These are phyloP conservation scores for Callyntrura sp. DNA, from an alignment of 2,888 invertebrate genomes.

Conservation along the genomic window DNA sequence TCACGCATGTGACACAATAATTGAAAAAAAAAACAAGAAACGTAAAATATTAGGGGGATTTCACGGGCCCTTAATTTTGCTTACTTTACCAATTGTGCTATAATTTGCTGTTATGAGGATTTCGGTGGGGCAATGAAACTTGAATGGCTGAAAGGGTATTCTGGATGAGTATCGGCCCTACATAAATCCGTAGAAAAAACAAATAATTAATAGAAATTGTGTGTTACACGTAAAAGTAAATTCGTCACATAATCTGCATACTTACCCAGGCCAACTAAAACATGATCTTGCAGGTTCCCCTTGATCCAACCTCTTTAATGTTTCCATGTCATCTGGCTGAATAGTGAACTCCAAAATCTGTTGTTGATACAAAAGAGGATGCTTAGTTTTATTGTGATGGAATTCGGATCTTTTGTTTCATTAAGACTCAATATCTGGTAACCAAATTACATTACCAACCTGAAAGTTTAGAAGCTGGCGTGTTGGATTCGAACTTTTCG, in stretches of 20 bases:
- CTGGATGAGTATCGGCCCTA: slow-evolving; percentile 71
- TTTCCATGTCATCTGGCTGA: slow-evolving; percentile 88
- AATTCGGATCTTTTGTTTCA: too few species aligned
- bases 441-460: too few species aligned
- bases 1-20: too few species aligned
- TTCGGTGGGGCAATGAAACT: slow-evolving; percentile 39
- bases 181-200: neutral
- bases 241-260: too few species aligned
- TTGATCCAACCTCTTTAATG: slow-evolving; percentile 89
- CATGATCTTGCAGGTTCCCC: slow-evolving; percentile 89
- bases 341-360: slow-evolving; percentile 90
- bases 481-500: slow-evolving; percentile 92
- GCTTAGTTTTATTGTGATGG: neutral
- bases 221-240: too few species aligned
- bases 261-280: slow-evolving; percentile 77
- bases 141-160: slow-evolving; percentile 63
- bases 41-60: too few species aligned
- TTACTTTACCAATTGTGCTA: too few species aligned
- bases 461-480: slow-evolving; percentile 92
- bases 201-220: neutral
- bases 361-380: neutral
- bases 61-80: too few species aligned
- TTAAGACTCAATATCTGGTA: too few species aligned
- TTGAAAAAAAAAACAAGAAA: too few species aligned
- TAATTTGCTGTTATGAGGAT: slow-evolving; percentile 84